These are phyloP conservation scores for Merodon equestris DNA, from an alignment of 2,888 invertebrate genomes.

Conservation along the genomic window DNA sequence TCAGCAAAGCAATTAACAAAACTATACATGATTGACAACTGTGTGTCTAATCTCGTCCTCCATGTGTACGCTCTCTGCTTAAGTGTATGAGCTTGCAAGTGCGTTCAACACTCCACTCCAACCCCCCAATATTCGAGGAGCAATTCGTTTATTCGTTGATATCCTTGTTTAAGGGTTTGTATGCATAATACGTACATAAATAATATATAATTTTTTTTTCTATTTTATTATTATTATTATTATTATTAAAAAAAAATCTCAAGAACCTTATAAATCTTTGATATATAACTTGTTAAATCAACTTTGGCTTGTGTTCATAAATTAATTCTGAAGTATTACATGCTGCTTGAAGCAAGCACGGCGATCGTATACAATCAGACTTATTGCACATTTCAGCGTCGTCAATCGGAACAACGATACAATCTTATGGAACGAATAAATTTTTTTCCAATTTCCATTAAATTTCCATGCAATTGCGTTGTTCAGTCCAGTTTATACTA, in stretches of 20 bases:
- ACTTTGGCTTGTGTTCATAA: not conserved
- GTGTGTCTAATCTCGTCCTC: conserved; percentile 61
- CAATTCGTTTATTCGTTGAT: conserved; percentile 53
- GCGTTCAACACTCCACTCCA: conserved; percentile 56
- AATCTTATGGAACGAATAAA: not conserved
- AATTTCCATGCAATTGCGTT: too few species aligned
- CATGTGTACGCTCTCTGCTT: conserved; percentile 61
- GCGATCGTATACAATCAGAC: conserved; percentile 29
- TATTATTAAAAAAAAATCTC: conserved; percentile 15
- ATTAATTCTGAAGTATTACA: conserved; percentile 28
- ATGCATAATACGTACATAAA: conserved; percentile 63
- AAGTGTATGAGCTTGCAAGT: conserved; percentile 61
- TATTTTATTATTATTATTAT: conserved; percentile 39
- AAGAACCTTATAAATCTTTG: too few species aligned
- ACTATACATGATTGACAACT: conserved; percentile 61
- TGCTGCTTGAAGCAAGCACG: conserved; percentile 36
- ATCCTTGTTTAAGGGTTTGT: conserved; percentile 68
- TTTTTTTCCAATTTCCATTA: too few species aligned
- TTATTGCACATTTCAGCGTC: conserved; percentile 47
- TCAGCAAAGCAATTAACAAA: conserved; percentile 56
- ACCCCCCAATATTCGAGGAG: conserved; percentile 44
- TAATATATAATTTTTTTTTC: conserved; percentile 39
- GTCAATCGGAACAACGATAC: not conserved
- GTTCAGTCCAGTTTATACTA: too few species aligned
- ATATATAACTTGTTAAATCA: conserved; percentile 1